phyloP scores from a whole-genome alignment of 2,113 vertebrate species.

The Centropus bengalensis region DNA sequence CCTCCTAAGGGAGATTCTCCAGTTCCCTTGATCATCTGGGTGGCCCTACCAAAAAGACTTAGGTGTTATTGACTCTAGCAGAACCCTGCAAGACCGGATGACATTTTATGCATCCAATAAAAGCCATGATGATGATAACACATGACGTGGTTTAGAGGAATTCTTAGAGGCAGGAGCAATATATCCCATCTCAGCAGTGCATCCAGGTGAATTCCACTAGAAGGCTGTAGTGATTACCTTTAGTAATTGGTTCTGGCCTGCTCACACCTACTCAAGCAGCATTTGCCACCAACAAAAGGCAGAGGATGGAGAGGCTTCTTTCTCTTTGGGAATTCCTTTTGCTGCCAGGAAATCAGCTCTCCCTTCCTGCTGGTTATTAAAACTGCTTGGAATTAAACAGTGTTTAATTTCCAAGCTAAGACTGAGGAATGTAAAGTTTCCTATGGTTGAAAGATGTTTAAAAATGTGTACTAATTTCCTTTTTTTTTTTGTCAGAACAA shows the following conservation, averaged over 20 bases:
- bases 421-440: not conserved
- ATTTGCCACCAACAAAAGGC: not conserved
- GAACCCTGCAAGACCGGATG: not conserved
- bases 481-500: conserved; percentile 85
- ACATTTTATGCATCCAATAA: not conserved
- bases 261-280: not conserved
- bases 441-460: not conserved
- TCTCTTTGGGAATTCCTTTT: not conserved
- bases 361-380: not conserved
- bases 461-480: not conserved
- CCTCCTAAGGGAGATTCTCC: too few species aligned
- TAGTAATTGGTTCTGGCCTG: not conserved
- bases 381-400: not conserved
- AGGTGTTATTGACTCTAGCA: not conserved
- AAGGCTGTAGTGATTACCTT: not conserved
- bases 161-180: not conserved
- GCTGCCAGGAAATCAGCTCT: not conserved
- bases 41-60: not conserved
- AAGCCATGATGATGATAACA: not conserved
- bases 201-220: not conserved
- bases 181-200: not conserved
- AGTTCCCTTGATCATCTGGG: too few species aligned
- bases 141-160: not conserved
- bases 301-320: not conserved
- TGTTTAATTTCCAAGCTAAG: not conserved